Conservation (phyloP, 2,113 vertebrate species). For the Caracal caracal region DNA sequence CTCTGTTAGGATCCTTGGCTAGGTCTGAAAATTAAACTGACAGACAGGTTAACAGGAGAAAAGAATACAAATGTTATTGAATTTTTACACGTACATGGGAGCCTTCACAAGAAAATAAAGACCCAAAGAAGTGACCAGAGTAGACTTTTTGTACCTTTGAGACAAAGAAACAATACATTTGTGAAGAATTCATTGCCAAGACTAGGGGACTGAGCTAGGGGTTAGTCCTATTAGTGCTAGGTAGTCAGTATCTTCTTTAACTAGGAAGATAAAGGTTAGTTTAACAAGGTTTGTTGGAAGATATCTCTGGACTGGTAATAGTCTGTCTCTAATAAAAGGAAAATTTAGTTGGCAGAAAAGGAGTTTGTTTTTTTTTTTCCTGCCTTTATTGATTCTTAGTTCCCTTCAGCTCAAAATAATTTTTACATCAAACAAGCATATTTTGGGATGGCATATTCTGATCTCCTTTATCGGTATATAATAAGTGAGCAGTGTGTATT, state of each 20-base stretch:
- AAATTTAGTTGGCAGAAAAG: not conserved
- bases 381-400: not conserved
- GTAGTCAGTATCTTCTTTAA: not conserved
- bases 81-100: not conserved
- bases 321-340: not conserved
- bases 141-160: not conserved
- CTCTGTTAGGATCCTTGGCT: not conserved
- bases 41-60: not conserved
- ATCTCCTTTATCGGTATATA: not conserved
- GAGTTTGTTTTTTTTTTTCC: not conserved
- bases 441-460: not conserved
- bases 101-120: not conserved
- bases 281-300: not conserved
- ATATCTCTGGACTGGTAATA: not conserved
- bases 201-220: not conserved
- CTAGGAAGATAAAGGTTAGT: not conserved
- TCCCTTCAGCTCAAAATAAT: not conserved
- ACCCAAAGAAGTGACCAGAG: not conserved
- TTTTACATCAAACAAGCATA: not conserved
- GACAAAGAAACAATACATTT: not conserved
- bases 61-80: not conserved
- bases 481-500: not conserved
- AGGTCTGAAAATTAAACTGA: not conserved
- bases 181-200: not conserved
- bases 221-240: not conserved